These are phyloP conservation scores for Aethes cnicana DNA, from an alignment of 2,888 invertebrate species.

Conservation along the genomic window DNA sequence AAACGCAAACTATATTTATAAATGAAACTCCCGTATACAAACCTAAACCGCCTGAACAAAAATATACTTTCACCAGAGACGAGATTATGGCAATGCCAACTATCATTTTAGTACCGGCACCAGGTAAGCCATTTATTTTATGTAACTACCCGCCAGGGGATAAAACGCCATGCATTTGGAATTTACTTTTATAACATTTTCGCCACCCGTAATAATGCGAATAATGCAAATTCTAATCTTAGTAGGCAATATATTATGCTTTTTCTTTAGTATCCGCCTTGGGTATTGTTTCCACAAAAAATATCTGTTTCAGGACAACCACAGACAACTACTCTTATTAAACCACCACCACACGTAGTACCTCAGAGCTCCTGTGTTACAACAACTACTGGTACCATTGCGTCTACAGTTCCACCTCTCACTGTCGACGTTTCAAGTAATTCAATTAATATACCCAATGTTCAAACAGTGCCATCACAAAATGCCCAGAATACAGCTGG, in stretches of 20 bases:
- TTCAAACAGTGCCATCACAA: slow-evolving; percentile 14
- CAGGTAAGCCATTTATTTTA: slow-evolving; percentile 51
- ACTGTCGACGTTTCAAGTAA: slow-evolving; percentile 49
- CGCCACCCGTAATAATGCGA: no score
- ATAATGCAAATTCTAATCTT: no score
- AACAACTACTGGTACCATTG: slow-evolving; percentile 35
- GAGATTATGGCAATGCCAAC: slow-evolving; percentile 82
- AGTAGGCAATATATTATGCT: no score
- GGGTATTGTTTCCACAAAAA: no score
- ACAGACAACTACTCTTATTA: slow-evolving; percentile 34
- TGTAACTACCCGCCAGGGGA: no score
- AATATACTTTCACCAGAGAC: slow-evolving; percentile 58
- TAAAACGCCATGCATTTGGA: no score
- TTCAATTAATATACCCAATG: slow-evolving; percentile 5
- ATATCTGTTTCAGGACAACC: slow-evolving; percentile 45
- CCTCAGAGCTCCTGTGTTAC: slow-evolving; percentile 37
- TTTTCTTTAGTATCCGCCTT: no score
- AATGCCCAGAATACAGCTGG: slow-evolving; percentile 34
- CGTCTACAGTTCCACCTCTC: slow-evolving; percentile 48
- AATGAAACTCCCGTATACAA: slow-evolving; percentile 69
- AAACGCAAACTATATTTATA: slow-evolving; percentile 64
- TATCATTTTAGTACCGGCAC: slow-evolving; percentile 65
- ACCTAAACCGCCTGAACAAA: slow-evolving; percentile 39
- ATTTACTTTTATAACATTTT: no score
- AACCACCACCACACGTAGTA: slow-evolving; percentile 36